Base-by-base conservation (phyloP, 2,797 vertebrate species). In the Tarsius wallacei region DNA sequence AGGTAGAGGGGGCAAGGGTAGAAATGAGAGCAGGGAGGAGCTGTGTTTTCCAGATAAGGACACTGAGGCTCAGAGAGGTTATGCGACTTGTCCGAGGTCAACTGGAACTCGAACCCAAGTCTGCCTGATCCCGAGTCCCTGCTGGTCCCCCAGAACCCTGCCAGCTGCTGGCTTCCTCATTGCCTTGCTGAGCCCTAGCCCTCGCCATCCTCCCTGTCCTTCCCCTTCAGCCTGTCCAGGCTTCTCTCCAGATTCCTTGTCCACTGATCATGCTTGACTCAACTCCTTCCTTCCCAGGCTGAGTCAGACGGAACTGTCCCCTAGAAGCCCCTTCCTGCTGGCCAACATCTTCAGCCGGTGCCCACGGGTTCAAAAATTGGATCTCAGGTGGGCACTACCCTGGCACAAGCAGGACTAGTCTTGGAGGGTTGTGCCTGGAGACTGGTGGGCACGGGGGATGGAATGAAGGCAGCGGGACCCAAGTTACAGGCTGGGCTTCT, bases 381-480 rank as follows among this genome's bases (percentile, higher is more conserved):
- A 99, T 51, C 98, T 99, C 96, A 98, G 99, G 99, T 99, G 93
- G 96, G 98, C 16, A 9, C 6, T 0, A 2, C 42, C 1, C 31
- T 28, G 42, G 59, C 66, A 53, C 64, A 4, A 8, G 33, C 0
- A 1, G 59, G 31, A 55, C 66, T 51, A 6, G 28, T 31, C 28
- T 57, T 61, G 17, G 78, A 59, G 49, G 77, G 51, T 57, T 31
- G 24, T 21, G 15, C 28, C 64, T 61, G 22, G 13, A 36, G 61
- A 15, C 33, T 47, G 33, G 17, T 14, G 63, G 68, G 51, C 53
- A 4, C 19, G 17, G 14, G 31, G 42, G 14, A 16, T 1, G 5
- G 57, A 66, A 21, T 66, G 59, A 47, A n/a, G 59, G 21, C 1
- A 16, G 7, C 1, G 49, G 42, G 64, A 15, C 68, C 33, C n/a